Percentiles rank a stretch among this genome's conserved stretches.
Conservation (phyloP, 1,140 invertebrate species). For the Caenorhabditis brenneri region DNA sequence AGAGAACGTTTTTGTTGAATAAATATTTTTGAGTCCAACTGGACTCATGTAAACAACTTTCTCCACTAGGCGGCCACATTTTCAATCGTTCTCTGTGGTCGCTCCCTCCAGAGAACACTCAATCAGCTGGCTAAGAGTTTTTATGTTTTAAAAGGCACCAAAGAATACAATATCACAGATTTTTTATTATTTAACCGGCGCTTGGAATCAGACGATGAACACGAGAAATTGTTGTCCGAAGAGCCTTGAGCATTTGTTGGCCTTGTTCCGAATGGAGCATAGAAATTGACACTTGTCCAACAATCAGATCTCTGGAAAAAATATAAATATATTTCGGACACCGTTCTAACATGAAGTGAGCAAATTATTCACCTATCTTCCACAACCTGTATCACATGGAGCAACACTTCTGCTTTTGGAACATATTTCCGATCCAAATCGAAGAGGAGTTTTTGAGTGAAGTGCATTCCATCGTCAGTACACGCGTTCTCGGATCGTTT, state of each 20-base stretch:
- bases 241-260: not conserved
- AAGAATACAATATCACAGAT: constrained; percentile 1
- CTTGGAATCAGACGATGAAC: constrained; percentile 22
- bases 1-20: not conserved
- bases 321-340: not conserved
- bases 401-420: constrained; percentile 2
- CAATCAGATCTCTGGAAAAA: not conserved
- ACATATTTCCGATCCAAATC: constrained; percentile 23
- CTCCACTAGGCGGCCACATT: not conserved
- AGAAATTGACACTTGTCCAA: constrained; percentile 24
- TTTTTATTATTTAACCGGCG: constrained; percentile 7
- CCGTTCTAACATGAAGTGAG: too few relatives aligned
- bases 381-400: not conserved
- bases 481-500: not conserved
- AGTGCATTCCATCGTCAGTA: constrained; percentile 26
- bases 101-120: not conserved
- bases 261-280: constrained; percentile 25
- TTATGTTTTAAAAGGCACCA: not conserved
- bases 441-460: not conserved
- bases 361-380: not conserved
- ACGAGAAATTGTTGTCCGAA: not conserved
- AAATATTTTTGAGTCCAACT: not conserved
- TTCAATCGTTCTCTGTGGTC: constrained; percentile 11
- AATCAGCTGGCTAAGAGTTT: not conserved
- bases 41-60: not conserved